Percentiles rank a stretch among this genome's conserved stretches.
These are phyloP conservation scores for Phocoena sinus DNA, from an alignment of 2,113 vertebrate genomes.

Conservation along the genomic window DNA sequence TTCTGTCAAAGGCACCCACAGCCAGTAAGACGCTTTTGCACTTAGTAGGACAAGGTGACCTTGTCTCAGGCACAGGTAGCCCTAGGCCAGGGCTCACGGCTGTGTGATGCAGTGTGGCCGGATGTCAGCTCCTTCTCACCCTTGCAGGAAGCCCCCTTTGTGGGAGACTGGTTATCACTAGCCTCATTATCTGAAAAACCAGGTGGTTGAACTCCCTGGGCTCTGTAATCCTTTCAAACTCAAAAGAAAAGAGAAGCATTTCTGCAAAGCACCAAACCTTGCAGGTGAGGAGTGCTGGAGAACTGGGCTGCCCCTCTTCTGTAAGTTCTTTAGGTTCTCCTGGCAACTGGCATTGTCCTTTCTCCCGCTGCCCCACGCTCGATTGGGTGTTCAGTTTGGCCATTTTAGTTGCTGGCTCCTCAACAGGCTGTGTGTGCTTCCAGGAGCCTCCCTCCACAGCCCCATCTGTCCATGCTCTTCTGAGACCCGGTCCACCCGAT, in stretches of 20 bases:
- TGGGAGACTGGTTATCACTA: neutral
- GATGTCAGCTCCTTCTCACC: neutral
- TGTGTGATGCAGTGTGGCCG: rapidly evolving
- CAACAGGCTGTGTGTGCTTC: neutral
- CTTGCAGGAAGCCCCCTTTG: neutral
- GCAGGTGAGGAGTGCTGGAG: rapidly evolving
- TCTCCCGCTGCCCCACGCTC: neutral
- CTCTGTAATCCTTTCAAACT: neutral
- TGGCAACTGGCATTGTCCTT: neutral
- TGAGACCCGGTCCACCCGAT: neutral
- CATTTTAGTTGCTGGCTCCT: slow-evolving; percentile 48
- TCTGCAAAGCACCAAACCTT: neutral
- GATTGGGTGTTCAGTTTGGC: neutral
- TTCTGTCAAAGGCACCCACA: rapidly evolving
- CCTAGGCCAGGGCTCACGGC: neutral
- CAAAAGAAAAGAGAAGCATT: neutral
- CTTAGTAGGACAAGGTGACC: neutral
- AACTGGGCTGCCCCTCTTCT: neutral
- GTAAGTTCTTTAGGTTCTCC: neutral
- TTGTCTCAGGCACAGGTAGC: neutral
- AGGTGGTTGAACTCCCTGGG: neutral
- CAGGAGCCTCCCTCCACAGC: slow-evolving; percentile 1
- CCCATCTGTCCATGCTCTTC: slow-evolving; percentile 13
- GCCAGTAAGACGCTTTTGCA: neutral
- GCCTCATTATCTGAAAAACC: neutral